Evolutionary conservation across 2,888 invertebrate genomes (phyloP).

Genomic region (Andrena chrysosceles): DNA sequence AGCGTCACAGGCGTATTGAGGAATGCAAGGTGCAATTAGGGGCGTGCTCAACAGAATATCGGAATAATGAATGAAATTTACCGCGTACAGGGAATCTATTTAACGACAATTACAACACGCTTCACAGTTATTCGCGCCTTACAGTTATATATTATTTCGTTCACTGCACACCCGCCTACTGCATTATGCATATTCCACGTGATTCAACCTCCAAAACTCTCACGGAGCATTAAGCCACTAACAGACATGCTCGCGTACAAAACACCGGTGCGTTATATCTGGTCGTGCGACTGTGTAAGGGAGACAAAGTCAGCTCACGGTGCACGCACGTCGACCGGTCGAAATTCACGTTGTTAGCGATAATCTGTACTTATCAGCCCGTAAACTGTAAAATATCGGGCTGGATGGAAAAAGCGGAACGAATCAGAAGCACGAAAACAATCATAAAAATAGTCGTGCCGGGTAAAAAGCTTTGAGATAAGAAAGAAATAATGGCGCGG

Average conservation of each 20-base stretch:
- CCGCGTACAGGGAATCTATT: not conserved
- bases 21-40: constrained; percentile 7
- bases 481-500: constrained; percentile 16
- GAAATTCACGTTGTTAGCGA: constrained; percentile 35
- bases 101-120: constrained; percentile 16
- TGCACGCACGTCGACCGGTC: constrained; percentile 24
- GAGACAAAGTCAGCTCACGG: constrained; percentile 30
- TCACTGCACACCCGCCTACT: constrained; percentile 11
- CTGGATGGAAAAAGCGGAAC: not conserved
- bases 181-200: constrained; percentile 40
- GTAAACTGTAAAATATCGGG: constrained; percentile 16
- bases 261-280: not conserved
- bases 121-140: constrained; percentile 25
- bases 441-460: not conserved
- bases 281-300: not conserved
- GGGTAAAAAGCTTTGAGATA: constrained; percentile 14
- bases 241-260: constrained; percentile 6
- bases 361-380: constrained; percentile 40
- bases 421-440: not conserved
- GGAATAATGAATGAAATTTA: constrained; percentile 1
- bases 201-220: constrained; percentile 25
- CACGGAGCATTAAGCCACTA: constrained; percentile 18
- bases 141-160: constrained; percentile 35
- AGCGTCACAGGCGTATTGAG: not conserved
- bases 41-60: not conserved